Evolutionary conservation across 2,797 vertebrate species (phyloP), one percentile per base, ranked within the genome.

Genomic region (Ambastaia sidthimunki): DNA sequence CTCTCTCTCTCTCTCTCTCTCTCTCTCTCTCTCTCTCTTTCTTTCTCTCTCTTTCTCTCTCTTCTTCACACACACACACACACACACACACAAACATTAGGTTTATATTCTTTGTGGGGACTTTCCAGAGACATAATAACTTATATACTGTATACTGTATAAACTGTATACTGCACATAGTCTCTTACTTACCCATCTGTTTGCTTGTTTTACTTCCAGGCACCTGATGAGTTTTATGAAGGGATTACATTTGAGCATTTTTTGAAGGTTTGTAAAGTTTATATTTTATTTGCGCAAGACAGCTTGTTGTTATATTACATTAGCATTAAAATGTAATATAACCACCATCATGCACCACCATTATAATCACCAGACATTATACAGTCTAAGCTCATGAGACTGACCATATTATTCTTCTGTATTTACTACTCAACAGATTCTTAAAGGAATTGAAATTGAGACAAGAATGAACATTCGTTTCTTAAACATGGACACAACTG

Each of bases 171-270:
- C n/a, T n/a, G n/a, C n/a, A 31, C 13, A 31, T 3, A 65, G 5
- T 21, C 7, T 74, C 13, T 18, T 54, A 47, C 18, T 37, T 37
- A 65, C 41, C 10, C 44, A 16, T 68, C 34, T n/a, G 7, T 47
- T 21, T 59, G 16, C 9, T 41, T 50, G 9, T 41, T 59, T 81
- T 72, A 54, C 80, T 67, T 74, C 0, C 89, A 99, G 98, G 95
- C 95, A 57, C 96, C 97, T 0, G 95, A 98, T 79, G 96, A 98
- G 84, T 94, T 97, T 80, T 99, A 98, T 0, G 97, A 96, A 85
- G 97, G 97, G 75, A 99, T 99, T 88, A 98, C 96, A 65, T 99
- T 98, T 0, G 96, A 98, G 10, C 96, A 99, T 87, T 99, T 99
- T 87, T 89, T 97, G 1, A 98, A 98, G 97, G 97, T 98, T 18